phyloP scores from a whole-genome alignment of 2,113 vertebrate species.

The Todiramphus chloris region DNA sequence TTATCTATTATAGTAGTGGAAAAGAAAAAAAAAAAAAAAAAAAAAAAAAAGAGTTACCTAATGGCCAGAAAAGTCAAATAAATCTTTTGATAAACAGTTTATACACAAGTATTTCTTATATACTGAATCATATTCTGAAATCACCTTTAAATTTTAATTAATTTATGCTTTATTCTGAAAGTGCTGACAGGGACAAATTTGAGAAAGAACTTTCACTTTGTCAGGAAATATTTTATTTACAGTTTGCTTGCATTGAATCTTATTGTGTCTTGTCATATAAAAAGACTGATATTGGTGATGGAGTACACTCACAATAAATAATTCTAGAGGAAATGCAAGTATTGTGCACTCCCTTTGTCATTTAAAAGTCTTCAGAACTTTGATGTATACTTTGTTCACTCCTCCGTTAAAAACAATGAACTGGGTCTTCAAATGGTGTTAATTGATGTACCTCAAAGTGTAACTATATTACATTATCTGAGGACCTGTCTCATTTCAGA shows the following conservation, averaged over 20 bases:
- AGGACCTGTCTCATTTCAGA: neutral
- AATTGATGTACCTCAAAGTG: neutral
- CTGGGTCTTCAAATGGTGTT: neutral
- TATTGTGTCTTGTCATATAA: slow-evolving; percentile 11
- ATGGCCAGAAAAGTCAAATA: neutral
- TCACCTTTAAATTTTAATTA: neutral
- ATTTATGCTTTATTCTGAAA: neutral
- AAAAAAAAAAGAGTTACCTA: neutral
- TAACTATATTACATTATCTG: neutral
- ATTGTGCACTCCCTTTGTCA: neutral
- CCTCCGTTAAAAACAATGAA: slow-evolving; percentile 7
- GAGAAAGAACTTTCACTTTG: neutral
- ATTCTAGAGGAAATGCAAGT: slow-evolving; percentile 21
- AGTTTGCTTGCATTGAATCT: neutral
- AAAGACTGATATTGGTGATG: neutral
- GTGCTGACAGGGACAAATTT: neutral
- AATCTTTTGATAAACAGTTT: neutral
- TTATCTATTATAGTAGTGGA: neutral
- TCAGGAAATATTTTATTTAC: neutral
- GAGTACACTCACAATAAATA: neutral
- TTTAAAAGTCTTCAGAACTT: slow-evolving; percentile 17
- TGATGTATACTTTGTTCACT: neutral
- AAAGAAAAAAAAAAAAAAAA: neutral
- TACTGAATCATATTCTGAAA: neutral
- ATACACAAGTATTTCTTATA: neutral